phyloP scores from a whole-genome alignment of 1,140 invertebrate genomes.

The Drosophila tsacasi region DNA sequence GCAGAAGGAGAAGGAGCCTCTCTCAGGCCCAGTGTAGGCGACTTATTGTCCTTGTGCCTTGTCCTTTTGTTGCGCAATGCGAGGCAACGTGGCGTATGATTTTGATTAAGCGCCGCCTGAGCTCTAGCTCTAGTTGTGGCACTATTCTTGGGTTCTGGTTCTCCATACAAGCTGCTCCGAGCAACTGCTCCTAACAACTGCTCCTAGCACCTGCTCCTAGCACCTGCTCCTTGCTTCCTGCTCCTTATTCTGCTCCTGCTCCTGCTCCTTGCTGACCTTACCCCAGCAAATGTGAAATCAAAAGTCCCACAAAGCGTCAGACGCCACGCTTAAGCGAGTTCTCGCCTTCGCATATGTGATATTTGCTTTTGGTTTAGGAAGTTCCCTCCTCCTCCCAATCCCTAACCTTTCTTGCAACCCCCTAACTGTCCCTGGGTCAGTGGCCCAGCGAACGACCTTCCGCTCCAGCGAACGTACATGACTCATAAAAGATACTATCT shows the following conservation, averaged over 20 bases:
- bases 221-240: not conserved
- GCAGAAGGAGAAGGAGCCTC: not conserved
- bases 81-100: slow-evolving; percentile 76
- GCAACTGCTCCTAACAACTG: too few relatives aligned
- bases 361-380: slow-evolving; percentile 3
- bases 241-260: not conserved
- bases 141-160: not conserved
- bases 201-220: not conserved
- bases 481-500: slow-evolving; percentile 28
- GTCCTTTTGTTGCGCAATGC: slow-evolving; percentile 50
- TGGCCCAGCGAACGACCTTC: slow-evolving; percentile 16
- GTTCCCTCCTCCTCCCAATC: not conserved
- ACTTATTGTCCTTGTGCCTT: slow-evolving; percentile 63
- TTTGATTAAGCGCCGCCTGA: slow-evolving; percentile 74
- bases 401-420: not conserved
- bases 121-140: not conserved
- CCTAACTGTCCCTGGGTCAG: slow-evolving; percentile 1
- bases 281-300: slow-evolving; percentile 52
- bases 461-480: slow-evolving; percentile 19
- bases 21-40: slow-evolving; percentile 10
- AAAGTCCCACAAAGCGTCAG: slow-evolving; percentile 44
- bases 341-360: too few relatives aligned
- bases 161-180: not conserved
- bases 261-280: not conserved
- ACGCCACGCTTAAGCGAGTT: slow-evolving; percentile 18